phyloP scores from a whole-genome alignment of 2,888 invertebrate genomes.

The Augiades crinisus region DNA sequence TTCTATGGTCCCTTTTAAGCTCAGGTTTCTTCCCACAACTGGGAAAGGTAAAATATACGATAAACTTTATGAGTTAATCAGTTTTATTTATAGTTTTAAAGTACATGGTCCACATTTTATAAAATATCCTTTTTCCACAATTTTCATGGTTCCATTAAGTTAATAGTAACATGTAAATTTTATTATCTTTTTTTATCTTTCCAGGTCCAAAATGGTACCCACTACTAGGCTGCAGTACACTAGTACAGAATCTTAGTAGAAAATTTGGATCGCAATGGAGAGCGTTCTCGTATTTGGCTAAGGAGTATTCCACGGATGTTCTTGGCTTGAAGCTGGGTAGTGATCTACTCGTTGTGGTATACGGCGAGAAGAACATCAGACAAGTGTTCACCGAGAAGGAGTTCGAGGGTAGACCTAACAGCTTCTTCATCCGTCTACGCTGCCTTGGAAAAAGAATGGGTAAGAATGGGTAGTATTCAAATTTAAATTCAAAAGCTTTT shows the following conservation, averaged over 20 bases:
- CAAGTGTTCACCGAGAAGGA: constrained; percentile 83
- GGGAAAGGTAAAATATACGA: no score
- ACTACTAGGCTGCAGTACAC: constrained; percentile 54
- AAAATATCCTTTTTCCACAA: no score
- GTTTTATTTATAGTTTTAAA: no score
- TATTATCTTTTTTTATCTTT: background rate
- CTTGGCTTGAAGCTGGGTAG: constrained; percentile 85
- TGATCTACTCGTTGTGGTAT: constrained; percentile 82
- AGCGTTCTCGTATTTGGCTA: constrained; percentile 80
- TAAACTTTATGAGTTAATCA: no score
- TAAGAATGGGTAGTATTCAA: constrained; percentile 42
- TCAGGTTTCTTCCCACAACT: no score
- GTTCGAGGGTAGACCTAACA: constrained; percentile 87
- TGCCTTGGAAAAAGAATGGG: constrained; percentile 85
- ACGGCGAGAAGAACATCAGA: constrained; percentile 82
- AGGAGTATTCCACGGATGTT: constrained; percentile 82
- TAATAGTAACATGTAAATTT: background rate
- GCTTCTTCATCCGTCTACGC: constrained; percentile 85
- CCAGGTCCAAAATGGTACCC: constrained; percentile 71
- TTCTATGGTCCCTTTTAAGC: no score
- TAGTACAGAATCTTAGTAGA: constrained; percentile 46
- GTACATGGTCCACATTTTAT: no score
- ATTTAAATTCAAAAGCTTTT: background rate
- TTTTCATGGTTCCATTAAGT: no score
- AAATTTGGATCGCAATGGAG: constrained; percentile 76